Base-by-base conservation (phyloP, 1,140 invertebrate genomes). In the Papilio aristodemus region DNA sequence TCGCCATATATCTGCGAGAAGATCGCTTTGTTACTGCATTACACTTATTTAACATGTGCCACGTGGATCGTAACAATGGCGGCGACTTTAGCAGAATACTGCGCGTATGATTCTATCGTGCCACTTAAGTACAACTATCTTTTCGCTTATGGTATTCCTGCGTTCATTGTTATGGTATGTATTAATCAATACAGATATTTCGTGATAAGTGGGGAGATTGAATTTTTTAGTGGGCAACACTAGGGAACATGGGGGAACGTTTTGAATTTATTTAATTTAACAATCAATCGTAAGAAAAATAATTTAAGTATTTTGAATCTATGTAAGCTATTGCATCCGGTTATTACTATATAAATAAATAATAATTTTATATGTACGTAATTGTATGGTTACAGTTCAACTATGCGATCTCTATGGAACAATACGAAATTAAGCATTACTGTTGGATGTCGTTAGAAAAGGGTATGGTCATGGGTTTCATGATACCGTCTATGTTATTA, bases 401-500 rank as follows among this genome's bases (percentile, higher is more conserved):
- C 68, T 95, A 93, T 73, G 89, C 92, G 1, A 78, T 93, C 9
- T 93, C 94, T 38, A 93, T 94, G 70, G 87, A 93, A 70, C 94
- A 94, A 59, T 95, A 95, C 78, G 95, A 95, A 87, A 94, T 93
- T 4, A 93, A 93, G 69, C 92, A 93, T 72, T 95, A 95, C 76
- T 95, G 95, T 80, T 95, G 95, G 93, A 94, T 95, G 91, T 95
- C 94, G 0, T 93, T 95, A 25, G 93, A 95, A 80, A 93, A 94
- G 79, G 94, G 94, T 4, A 95, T 95, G 94, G 91, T 95, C 5
- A 87, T 95, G 72, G 95, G 95, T 19, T 95, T 95, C 74, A 95
- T 95, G 92, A 86, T 94, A 14, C 95, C 95, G 19, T 93, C 94
- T 0, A 94, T 93, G 74, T 83, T 93, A 25, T 83, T 95, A 13